Percentiles rank a stretch among this genome's conserved stretches.
These are phyloP conservation scores for Lasioglossum oenotherae DNA, from an alignment of 2,888 invertebrate genomes.

Conservation along the genomic window DNA sequence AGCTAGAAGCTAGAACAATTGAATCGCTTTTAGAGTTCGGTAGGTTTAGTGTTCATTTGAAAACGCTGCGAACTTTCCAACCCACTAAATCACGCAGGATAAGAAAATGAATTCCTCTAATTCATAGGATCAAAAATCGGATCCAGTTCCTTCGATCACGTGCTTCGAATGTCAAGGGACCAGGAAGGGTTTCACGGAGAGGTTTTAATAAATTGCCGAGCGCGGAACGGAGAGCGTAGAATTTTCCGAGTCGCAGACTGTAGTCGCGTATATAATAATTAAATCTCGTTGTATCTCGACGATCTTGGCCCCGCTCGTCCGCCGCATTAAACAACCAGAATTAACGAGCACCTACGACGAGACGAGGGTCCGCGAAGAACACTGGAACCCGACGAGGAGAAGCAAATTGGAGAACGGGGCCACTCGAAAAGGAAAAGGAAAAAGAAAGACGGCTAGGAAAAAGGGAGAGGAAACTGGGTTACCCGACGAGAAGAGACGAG, in stretches of 20 bases:
- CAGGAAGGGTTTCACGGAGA: neutral
- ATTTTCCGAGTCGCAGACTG: neutral
- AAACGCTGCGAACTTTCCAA: no score
- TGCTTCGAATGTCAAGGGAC: neutral
- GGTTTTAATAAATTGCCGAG: neutral
- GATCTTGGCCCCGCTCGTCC: conserved; percentile 32
- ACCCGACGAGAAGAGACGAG: conserved; percentile 8
- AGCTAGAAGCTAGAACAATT: no score
- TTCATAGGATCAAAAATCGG: no score
- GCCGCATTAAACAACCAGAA: conserved; percentile 52
- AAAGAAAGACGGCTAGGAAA: conserved; percentile 11
- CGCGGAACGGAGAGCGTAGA: neutral
- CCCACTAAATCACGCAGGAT: no score
- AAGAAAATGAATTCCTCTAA: no score
- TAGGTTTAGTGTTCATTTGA: no score
- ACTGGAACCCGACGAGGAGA: conserved; percentile 43
- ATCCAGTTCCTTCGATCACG: neutral
- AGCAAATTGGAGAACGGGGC: conserved; percentile 49
- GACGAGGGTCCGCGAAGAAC: conserved; percentile 48
- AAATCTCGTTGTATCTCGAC: conserved; percentile 43
- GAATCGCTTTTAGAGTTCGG: no score
- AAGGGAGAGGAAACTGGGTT: conserved; percentile 44
- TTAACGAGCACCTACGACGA: conserved; percentile 58
- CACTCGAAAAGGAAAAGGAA: conserved; percentile 30
- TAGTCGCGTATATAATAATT: conserved; percentile 55